A percentile compares a stretch with the other conserved stretches of the same genome.
phyloP scores from a whole-genome alignment of 1,140 invertebrate species.

The Drosophila simulans region DNA sequence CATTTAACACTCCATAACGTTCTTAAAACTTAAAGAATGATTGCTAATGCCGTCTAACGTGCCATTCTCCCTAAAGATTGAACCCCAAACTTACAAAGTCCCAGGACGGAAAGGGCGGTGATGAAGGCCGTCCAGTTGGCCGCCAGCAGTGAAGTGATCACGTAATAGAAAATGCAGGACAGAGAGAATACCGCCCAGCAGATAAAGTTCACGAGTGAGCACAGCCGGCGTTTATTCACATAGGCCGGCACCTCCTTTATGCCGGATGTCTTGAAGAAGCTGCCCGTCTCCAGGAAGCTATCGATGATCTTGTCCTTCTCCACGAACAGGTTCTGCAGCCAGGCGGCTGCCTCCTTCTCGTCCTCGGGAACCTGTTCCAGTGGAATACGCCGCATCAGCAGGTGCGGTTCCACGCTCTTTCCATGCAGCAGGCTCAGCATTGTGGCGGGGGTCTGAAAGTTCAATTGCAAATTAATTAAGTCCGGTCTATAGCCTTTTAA shows the following conservation, averaged over 20 bases:
- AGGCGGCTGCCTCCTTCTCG: slow-evolving; percentile 91
- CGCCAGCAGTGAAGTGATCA: slow-evolving; percentile 88
- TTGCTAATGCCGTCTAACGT: background rate
- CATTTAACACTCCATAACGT: too few relatives aligned
- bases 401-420: slow-evolving; percentile 89
- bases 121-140: slow-evolving; percentile 90
- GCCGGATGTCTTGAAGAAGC: slow-evolving; percentile 91
- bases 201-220: slow-evolving; percentile 89
- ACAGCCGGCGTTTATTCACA: slow-evolving; percentile 86
- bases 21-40: too few relatives aligned
- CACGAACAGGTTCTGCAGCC: slow-evolving; percentile 89
- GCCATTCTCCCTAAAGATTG: slow-evolving; percentile 49
- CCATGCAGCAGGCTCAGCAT: slow-evolving; percentile 93
- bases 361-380: slow-evolving; percentile 92
- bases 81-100: slow-evolving; percentile 88
- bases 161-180: slow-evolving; percentile 89
- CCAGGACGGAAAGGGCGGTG: slow-evolving; percentile 88
- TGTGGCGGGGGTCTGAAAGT: slow-evolving; percentile 88
- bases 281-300: slow-evolving; percentile 92
- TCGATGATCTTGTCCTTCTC: slow-evolving; percentile 91
- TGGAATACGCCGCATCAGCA: slow-evolving; percentile 93
- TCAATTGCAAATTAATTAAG: slow-evolving; percentile 53
- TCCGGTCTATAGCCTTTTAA: background rate
- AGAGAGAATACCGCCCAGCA: slow-evolving; percentile 90
- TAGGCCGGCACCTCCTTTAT: slow-evolving; percentile 87